Evolutionary conservation across 1,140 invertebrate species (phyloP).

Genomic region (Pseudoatta argentina): DNA sequence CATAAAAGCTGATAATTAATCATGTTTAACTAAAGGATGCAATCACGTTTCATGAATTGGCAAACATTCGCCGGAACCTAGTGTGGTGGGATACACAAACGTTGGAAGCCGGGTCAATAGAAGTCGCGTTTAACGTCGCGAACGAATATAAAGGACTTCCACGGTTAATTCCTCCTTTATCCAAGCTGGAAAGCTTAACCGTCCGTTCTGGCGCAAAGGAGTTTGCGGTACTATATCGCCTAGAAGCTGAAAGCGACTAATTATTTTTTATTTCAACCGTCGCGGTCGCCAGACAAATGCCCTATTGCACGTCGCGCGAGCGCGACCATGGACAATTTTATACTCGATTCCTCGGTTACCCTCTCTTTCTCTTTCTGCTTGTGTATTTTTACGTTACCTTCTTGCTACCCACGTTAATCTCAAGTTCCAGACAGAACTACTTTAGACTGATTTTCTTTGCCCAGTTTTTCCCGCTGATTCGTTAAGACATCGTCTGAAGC

Average conservation of each 20-base stretch:
- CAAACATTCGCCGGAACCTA: constrained; percentile 35
- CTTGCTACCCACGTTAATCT: constrained; percentile 49
- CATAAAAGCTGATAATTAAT: constrained; percentile 15
- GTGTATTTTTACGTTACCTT: constrained; percentile 48
- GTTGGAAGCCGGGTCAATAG: constrained; percentile 27
- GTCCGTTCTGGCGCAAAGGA: constrained; percentile 52
- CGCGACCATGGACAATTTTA: constrained; percentile 51
- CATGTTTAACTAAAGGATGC: constrained; percentile 15
- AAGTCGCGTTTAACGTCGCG: constrained; percentile 55
- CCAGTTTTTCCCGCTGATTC: constrained; percentile 29
- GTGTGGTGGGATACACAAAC: constrained; percentile 6
- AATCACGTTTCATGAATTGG: constrained; percentile 38
- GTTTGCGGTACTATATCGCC: constrained; percentile 50
- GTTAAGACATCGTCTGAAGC: constrained; percentile 42
- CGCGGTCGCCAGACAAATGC: constrained; percentile 50
- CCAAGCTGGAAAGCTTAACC: constrained; percentile 53
- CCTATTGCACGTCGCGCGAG: constrained; percentile 53
- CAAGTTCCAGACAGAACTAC: constrained; percentile 49
- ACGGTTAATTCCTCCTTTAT: constrained; percentile 59
- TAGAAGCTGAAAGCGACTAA: constrained; percentile 58
- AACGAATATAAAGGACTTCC: constrained; percentile 52
- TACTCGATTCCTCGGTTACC: constrained; percentile 35
- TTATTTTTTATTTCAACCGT: constrained; percentile 59
- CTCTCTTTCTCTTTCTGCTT: neutral
- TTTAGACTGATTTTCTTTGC: constrained; percentile 60